Percentiles rank a stretch among this genome's conserved stretches.
Evolutionary conservation across 2,797 vertebrate species (phyloP).

Genomic region (Eulemur albifrons): DNA sequence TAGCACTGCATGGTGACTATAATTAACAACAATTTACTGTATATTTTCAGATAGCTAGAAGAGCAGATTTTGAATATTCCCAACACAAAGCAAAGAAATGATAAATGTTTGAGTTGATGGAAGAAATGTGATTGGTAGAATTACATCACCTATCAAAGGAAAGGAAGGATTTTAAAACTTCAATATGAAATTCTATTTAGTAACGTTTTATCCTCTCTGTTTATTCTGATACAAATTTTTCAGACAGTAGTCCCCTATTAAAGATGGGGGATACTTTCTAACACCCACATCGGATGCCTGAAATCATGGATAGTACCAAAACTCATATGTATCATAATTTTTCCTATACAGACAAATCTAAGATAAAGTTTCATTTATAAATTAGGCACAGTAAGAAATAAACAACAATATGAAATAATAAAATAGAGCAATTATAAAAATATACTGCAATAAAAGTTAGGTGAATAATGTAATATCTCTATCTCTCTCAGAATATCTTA

Average conservation of each 20-base stretch:
- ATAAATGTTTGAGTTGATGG: neutral
- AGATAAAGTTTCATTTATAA: neutral
- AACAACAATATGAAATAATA: neutral
- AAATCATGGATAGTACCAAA: neutral
- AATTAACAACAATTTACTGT: neutral
- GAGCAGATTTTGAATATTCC: neutral
- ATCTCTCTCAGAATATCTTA: neutral
- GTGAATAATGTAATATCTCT: neutral
- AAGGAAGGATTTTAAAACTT: neutral
- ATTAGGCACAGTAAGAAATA: neutral
- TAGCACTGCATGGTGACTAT: neutral
- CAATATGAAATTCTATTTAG: neutral
- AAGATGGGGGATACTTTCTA: neutral
- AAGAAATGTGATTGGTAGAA: neutral
- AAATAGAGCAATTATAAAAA: neutral
- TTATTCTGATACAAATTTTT: neutral
- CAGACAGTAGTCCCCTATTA: neutral
- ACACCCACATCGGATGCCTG: neutral
- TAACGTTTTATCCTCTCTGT: neutral
- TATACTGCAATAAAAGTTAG: neutral
- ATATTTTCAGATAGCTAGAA: neutral
- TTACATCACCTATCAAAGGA: neutral
- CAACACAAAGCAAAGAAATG: neutral
- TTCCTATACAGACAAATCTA: neutral
- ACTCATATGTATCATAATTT: neutral